These are phyloP conservation scores for Ctenopoma multispine DNA, from an alignment of 2,797 vertebrate species.

Conservation along the genomic window DNA sequence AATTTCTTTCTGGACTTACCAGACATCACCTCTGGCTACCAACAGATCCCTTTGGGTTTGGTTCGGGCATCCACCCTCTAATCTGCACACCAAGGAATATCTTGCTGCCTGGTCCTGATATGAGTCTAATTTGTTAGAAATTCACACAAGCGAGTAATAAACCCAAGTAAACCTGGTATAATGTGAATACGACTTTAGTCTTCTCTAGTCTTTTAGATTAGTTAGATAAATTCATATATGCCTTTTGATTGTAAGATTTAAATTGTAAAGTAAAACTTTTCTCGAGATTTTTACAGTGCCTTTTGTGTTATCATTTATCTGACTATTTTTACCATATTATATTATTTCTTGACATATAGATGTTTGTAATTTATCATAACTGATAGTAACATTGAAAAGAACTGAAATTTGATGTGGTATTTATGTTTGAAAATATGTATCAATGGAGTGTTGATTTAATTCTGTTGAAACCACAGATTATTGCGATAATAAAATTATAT, in stretches of 20 bases:
- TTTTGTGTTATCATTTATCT: slow-evolving; percentile 49
- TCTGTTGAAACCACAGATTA: slow-evolving; percentile 66
- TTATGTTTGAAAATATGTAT: slow-evolving; percentile 76
- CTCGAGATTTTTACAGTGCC: slow-evolving; percentile 26
- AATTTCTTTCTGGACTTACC: too few species aligned
- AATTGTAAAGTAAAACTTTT: background rate
- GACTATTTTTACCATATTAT: slow-evolving; percentile 60
- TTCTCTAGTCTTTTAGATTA: slow-evolving; percentile 4
- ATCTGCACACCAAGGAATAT: background rate
- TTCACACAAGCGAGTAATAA: background rate
- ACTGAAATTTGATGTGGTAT: slow-evolving; percentile 72
- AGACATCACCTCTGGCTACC: too few species aligned
- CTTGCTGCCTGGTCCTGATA: background rate
- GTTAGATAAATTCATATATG: slow-evolving; percentile 6
- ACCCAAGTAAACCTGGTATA: too few species aligned
- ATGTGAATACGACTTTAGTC: slow-evolving; percentile 9
- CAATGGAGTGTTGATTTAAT: slow-evolving; percentile 51
- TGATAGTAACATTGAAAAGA: slow-evolving; percentile 54
- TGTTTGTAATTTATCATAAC: slow-evolving; percentile 75
- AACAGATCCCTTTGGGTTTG: too few species aligned
- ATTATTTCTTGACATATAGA: slow-evolving; percentile 50
- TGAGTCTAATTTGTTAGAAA: background rate
- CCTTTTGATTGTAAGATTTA: slow-evolving; percentile 20
- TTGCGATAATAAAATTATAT: slow-evolving; percentile 64
- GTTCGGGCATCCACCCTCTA: too few species aligned